Conservation (phyloP, 1,140 invertebrate species). For the Centruroides vittatus region DNA sequence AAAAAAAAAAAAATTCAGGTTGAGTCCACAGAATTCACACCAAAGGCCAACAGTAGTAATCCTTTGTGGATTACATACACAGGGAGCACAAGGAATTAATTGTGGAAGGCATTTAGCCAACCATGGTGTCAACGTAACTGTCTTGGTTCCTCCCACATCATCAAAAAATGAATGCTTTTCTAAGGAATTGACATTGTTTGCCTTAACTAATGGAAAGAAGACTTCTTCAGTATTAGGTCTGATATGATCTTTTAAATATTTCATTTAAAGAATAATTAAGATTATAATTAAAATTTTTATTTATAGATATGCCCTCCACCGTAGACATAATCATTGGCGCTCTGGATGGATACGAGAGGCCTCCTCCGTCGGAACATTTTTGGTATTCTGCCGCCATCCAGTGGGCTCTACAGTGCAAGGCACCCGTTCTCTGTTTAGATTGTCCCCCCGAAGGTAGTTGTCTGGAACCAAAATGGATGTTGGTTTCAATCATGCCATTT, state of each 20-base stretch:
- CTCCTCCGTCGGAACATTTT: slow-evolving; percentile 6
- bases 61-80: slow-evolving; percentile 52
- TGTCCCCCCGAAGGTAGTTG: slow-evolving; percentile 51
- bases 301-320: slow-evolving; percentile 39
- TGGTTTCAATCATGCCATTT: slow-evolving; percentile 58
- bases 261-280: slow-evolving; percentile 2
- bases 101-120: slow-evolving; percentile 59
- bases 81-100: slow-evolving; percentile 53
- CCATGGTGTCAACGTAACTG: slow-evolving; percentile 57
- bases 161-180: slow-evolving; percentile 26
- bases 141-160: slow-evolving; percentile 40
- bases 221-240: slow-evolving; percentile 34
- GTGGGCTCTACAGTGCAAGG: slow-evolving; percentile 55
- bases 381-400: slow-evolving; percentile 34
- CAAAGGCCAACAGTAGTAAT: slow-evolving; percentile 62
- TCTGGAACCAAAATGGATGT: slow-evolving; percentile 54
- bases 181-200: slow-evolving; percentile 47
- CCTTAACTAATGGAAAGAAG: slow-evolving; percentile 39
- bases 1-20: slow-evolving; percentile 19
- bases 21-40: slow-evolving; percentile 65
- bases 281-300: slow-evolving; percentile 5
- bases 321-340: slow-evolving; percentile 55
- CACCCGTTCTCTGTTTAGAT: slow-evolving; percentile 66
- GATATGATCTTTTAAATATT: slow-evolving; percentile 3
- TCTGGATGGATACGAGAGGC: slow-evolving; percentile 37